phyloP scores from a whole-genome alignment of 1,140 invertebrate genomes.

The Drosophila tsacasi region DNA sequence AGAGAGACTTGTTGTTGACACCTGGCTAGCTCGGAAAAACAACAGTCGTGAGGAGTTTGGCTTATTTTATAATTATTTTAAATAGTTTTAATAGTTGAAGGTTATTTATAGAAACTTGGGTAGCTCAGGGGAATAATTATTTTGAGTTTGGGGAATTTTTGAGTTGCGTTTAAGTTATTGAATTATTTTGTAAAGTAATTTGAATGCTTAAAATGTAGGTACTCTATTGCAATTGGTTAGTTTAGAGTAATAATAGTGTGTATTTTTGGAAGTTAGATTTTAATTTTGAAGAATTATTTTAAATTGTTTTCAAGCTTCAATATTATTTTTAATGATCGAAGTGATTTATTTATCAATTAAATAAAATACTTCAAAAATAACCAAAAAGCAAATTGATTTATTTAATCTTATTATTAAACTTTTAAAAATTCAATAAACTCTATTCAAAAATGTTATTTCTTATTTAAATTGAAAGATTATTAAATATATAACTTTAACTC shows the following conservation, averaged over 20 bases:
- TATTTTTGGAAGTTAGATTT: background rate
- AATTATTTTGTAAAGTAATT: background rate
- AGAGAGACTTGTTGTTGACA: constrained; percentile 37
- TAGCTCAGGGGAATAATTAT: background rate
- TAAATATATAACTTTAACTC: background rate
- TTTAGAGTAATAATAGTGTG: background rate
- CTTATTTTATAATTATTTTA: constrained; percentile 1
- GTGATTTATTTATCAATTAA: background rate
- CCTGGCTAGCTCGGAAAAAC: background rate
- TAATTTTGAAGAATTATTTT: background rate
- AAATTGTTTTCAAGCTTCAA: background rate
- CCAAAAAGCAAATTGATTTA: background rate
- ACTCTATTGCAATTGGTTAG: background rate
- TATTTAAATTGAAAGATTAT: background rate
- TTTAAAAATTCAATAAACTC: background rate
- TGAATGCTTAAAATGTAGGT: no score
- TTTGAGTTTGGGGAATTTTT: background rate
- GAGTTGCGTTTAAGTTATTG: background rate
- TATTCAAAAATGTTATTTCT: no score
- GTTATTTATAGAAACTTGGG: background rate
- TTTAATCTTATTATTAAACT: background rate
- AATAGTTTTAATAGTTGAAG: background rate
- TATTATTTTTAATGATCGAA: background rate
- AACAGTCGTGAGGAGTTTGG: background rate
- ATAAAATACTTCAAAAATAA: background rate